Evolutionary conservation across 2,797 vertebrate genomes (phyloP).

Genomic region (Spinibarbus caldwelli): DNA sequence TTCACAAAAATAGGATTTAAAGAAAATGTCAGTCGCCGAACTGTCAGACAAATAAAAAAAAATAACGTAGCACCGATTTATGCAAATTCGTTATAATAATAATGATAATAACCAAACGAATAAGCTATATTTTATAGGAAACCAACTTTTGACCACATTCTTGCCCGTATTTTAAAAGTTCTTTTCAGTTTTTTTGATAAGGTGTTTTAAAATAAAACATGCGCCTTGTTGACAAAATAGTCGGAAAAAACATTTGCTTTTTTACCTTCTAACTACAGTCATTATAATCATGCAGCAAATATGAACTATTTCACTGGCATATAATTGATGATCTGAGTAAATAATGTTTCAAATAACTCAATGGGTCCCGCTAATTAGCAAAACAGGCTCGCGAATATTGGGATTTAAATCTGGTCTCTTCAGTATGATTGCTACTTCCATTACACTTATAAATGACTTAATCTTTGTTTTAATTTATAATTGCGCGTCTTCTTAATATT

Average conservation of each 20-base stretch:
- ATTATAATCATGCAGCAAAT: constrained; percentile 80
- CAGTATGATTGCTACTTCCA: constrained; percentile 35
- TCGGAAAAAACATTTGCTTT: constrained; percentile 26
- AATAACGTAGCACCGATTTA: constrained; percentile 49
- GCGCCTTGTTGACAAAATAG: constrained; percentile 45
- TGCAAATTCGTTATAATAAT: constrained; percentile 49
- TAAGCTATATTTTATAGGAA: constrained; percentile 10
- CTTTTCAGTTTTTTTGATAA: constrained; percentile 49
- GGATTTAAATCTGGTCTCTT: constrained; percentile 50
- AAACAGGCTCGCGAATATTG: constrained; percentile 50
- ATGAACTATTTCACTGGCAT: constrained; percentile 69
- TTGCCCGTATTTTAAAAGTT: constrained; percentile 36
- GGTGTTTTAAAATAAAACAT: constrained; percentile 57
- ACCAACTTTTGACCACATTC: constrained; percentile 8
- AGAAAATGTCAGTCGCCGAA: constrained; percentile 6
- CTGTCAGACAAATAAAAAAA: constrained; percentile 13
- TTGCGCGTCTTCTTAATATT: constrained; percentile 9
- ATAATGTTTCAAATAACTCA: constrained; percentile 67
- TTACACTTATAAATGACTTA: background rate
- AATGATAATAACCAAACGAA: constrained; percentile 63
- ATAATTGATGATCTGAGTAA: constrained; percentile 51
- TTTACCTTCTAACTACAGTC: constrained; percentile 68
- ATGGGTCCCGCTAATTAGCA: constrained; percentile 50
- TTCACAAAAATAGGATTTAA: constrained; percentile 41
- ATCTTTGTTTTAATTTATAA: constrained; percentile 11